Evolutionary conservation across 2,888 invertebrate genomes (phyloP).

Genomic region (Cremastobaeus sp.): DNA sequence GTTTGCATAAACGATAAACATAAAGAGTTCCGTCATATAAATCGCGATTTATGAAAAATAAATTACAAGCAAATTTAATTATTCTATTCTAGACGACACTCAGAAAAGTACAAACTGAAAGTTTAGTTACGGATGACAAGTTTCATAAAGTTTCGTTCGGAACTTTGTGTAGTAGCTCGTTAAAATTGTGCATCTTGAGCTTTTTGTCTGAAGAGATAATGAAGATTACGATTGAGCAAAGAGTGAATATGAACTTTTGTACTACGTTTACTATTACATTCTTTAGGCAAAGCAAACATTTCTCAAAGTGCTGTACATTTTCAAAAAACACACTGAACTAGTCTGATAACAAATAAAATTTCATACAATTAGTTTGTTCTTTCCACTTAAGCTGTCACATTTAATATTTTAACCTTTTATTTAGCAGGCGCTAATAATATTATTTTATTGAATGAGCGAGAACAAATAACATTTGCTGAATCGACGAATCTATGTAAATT

Average conservation of each 20-base stretch:
- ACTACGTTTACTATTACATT: constrained; percentile 11
- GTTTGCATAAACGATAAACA: not conserved
- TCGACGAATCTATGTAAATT: too few species aligned
- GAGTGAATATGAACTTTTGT: constrained; percentile 41
- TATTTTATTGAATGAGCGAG: too few species aligned
- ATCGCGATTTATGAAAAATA: constrained; percentile 2
- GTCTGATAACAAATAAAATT: too few species aligned
- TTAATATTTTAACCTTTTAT: too few species aligned
- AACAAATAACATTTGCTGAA: too few species aligned
- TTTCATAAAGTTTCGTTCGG: constrained; percentile 44
- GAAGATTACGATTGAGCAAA: constrained; percentile 44
- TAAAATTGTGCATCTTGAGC: constrained; percentile 47
- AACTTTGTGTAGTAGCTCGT: constrained; percentile 43
- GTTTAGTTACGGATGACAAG: constrained; percentile 35
- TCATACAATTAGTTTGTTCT: too few species aligned
- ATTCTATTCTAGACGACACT: constrained; percentile 14
- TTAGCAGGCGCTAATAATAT: too few species aligned
- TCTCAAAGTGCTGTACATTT: not conserved
- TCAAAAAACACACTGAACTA: too few species aligned
- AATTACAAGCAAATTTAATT: constrained; percentile 5
- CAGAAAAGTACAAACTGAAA: constrained; percentile 20
- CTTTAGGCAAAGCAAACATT: constrained; percentile 22
- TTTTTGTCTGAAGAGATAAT: constrained; percentile 40
- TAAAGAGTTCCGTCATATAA: not conserved
- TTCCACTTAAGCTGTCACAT: too few species aligned